Evolutionary conservation across 2,113 vertebrate species (phyloP), one percentile per base, ranked within the genome.

Genomic region (Plectropomus leopardus): DNA sequence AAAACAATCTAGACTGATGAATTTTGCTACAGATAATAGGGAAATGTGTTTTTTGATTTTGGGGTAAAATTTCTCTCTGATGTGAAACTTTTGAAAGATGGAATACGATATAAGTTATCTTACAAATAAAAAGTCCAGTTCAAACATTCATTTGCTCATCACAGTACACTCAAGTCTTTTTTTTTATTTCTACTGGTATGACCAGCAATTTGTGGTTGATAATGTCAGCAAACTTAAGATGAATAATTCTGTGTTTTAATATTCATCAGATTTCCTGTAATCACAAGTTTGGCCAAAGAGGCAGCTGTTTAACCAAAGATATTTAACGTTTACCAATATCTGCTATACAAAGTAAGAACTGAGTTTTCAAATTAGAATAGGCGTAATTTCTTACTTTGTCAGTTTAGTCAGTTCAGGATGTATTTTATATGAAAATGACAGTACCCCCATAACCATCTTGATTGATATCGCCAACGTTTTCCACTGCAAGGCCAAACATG

Each of bases 401-500:
- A 19, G 10, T 68, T 67, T 5, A 30, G 13, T 48, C 19, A 47
- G 26, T 19, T 3, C 6, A 26, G 24, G 4, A n/a, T 14, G 14
- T 23, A 40, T 57, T 57, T 58, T 1, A 65, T 40, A 40, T 70
- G 17, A 55, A 73, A 73, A 57, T 14, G 2, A 64, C 23, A 78
- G 91, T 85, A 97, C 97, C 97, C 88, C 94, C 93, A 32, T 95
- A 97, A 55, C 96, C 95, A 0, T 98, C 97, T 86, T 96, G 96
- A 92, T 98, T 97, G 80, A 97, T 2, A 36, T 98, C 97, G 9
- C 97, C 97, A 30, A 97, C 90, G 21, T 96, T 97, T 92, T 96
- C 96, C 45, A 98, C 97, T 1, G 96, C 94, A 3, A 97, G 93
- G 55, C 97, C 97, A 76, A 99, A 99, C 97, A 99, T 97, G 36